These are phyloP conservation scores for Psittacara wagleri DNA, from an alignment of 2,113 vertebrate species.

Conservation along the genomic window DNA sequence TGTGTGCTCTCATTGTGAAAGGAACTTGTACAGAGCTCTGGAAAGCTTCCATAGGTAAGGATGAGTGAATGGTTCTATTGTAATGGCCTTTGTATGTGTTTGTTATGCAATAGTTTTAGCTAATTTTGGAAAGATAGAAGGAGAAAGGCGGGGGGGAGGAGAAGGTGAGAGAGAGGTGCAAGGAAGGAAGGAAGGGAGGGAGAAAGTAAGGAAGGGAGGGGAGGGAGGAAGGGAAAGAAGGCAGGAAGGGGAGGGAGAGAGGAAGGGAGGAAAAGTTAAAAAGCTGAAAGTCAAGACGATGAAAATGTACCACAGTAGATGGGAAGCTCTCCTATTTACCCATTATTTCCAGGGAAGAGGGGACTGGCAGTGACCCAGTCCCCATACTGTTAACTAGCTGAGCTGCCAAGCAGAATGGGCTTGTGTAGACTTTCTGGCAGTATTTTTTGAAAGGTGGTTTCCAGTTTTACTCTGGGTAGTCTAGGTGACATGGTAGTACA, in stretches of 20 bases:
- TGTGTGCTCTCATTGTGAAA: background rate
- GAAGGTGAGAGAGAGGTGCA: no score
- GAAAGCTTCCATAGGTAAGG: background rate
- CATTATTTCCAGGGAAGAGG: background rate
- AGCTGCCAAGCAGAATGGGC: background rate
- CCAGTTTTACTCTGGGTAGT: background rate
- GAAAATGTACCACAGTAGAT: background rate
- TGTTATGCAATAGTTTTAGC: background rate
- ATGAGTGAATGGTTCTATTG: background rate
- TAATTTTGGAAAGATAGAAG: background rate
- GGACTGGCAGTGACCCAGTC: background rate
- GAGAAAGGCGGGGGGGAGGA: background rate
- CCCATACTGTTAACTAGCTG: background rate
- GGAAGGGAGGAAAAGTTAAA: background rate
- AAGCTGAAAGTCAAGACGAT: background rate
- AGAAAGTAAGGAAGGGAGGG: no score
- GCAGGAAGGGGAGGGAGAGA: no score
- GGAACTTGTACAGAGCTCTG: background rate
- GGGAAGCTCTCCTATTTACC: background rate
- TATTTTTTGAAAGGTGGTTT: background rate
- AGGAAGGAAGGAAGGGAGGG: rapidly evolving
- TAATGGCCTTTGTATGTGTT: background rate
- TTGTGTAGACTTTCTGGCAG: background rate
- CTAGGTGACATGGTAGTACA: background rate
- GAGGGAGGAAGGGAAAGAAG: no score